A percentile compares a stretch with the other conserved stretches of the same genome.
Evolutionary conservation across 2,797 vertebrate genomes (phyloP).

Genomic region (Rhabdophis nuchalis): DNA sequence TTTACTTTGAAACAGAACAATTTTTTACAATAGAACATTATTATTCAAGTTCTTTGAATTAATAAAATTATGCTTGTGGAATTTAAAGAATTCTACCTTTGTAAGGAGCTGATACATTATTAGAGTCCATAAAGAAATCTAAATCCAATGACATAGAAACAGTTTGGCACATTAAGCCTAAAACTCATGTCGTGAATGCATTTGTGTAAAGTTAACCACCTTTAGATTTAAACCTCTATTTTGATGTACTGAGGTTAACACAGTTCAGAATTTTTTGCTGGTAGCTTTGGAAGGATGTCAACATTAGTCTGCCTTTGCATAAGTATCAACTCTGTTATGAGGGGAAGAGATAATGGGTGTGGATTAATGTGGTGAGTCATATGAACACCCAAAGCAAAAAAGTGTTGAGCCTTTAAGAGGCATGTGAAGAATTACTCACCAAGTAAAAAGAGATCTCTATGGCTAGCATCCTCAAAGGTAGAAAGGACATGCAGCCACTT

Average conservation of each 20-base stretch:
- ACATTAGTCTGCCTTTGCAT: conserved; percentile 14
- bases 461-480: neutral
- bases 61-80: neutral
- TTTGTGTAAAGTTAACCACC: neutral
- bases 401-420: conserved; percentile 44
- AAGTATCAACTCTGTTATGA: neutral
- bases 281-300: neutral
- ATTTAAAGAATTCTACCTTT: neutral
- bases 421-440: conserved; percentile 52
- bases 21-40: neutral
- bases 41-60: neutral
- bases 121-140: conserved; percentile 1
- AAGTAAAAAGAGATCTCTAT: conserved; percentile 24
- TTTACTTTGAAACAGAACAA: neutral
- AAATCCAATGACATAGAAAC: neutral
- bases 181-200: neutral
- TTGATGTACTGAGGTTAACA: conserved; percentile 10
- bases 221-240: conserved; percentile 1
- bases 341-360: conserved; percentile 39
- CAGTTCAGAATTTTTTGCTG: neutral
- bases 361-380: conserved; percentile 43
- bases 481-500: neutral
- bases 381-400: conserved; percentile 31
- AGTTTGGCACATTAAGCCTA: neutral
- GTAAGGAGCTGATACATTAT: neutral